Evolutionary conservation across 2,797 vertebrate genomes (phyloP), one percentile per base, ranked within the genome.

Genomic region (Schizopygopsis pylzovi): DNA sequence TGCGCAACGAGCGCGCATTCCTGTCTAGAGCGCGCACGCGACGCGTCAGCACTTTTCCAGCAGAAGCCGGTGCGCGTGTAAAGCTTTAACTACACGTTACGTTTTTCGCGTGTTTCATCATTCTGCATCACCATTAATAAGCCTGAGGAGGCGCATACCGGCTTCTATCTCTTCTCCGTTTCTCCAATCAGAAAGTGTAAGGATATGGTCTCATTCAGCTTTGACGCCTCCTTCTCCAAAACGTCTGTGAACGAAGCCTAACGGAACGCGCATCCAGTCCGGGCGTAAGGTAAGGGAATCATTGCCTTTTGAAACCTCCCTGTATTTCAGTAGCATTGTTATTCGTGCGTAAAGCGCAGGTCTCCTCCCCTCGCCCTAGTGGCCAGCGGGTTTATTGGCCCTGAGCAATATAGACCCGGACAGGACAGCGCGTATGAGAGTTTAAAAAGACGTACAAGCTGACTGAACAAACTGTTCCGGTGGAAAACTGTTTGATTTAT

Each of bases 21-120:
- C 79, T 49, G 71, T 13, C 59, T 6, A 9, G 73, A 71, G 83
- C 70, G 70, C 82, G 6, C 45, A 72, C 6, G 43, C 10, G 56
- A 3, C 56, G 83, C 20, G 92, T 94, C 93, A 93, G 93, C 92
- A 90, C 77, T 88, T 88, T 75, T 77, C 0, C 61, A 25, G 71
- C 43, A 37, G 75, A 59, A 45, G 61, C 59, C 73, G 33, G 73
- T 52, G 45, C 72, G 11, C 56, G 70, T 41, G 82, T 2, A 5
- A 2, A 18, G 59, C 43, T 41, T 2, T 13, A 49, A n/a, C 1
- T 39, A 65, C n/a, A 12, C 82, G 6, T n/a, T 6, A 4, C 13
- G 71, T 20, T 52, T 52, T n/a, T n/a, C 20, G 6, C 41, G 18
- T 3, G 6, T 39, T 47, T 39, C 68, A n/a, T 84, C 2, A 43